Evolutionary conservation across 2,797 vertebrate genomes (phyloP), one percentile per base, ranked within the genome.

Genomic region (Staurois parvus): DNA sequence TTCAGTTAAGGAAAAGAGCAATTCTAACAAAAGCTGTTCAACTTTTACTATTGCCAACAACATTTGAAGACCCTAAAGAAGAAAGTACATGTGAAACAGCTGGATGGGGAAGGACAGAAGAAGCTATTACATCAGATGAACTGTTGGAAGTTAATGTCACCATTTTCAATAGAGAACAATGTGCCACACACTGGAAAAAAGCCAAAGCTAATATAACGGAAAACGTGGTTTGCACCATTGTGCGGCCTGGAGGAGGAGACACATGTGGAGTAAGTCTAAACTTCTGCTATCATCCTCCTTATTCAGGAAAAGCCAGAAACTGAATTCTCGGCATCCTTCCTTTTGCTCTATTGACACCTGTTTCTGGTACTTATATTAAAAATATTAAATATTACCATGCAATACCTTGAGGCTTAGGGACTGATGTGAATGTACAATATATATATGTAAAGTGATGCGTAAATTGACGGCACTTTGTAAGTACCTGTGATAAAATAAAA

Each of bases 171-270:
- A 76, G 79, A 72, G 67, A 81, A 12, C 70, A 24, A 32, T 85
- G 84, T 76, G 59, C 69, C 21, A 0, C 0, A 0, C 90, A 92
- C 82, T 94, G 94, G 37, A 70, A 81, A 1, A 11, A 59, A 21
- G 34, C 40, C 0, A n/a, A 72, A 0, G 89, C 91, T 34, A 1
- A 85, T 17, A 91, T 94, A 89, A 90, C 89, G 66, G 3, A 45
- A 0, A 91, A 84, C 11, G 92, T 94, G 92, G 87, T 93, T 86
- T 94, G 93, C 2, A 93, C 92, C 2, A 92, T 90, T 17, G 68
- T 2, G 52, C 28, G 0, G 30, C 19, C 0, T 0, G 92, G 90
- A 64, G 72, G 82, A 70, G 92, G 87, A 34, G 93, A 93, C 56
- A 80, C 92, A 0, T 94, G 94, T 68, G 0, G 0, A 0, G 93